A percentile compares a stretch with the other conserved stretches of the same genome.
These are phyloP conservation scores for Scrobipalpa atriplicella DNA, from an alignment of 2,888 invertebrate species.

Conservation along the genomic window DNA sequence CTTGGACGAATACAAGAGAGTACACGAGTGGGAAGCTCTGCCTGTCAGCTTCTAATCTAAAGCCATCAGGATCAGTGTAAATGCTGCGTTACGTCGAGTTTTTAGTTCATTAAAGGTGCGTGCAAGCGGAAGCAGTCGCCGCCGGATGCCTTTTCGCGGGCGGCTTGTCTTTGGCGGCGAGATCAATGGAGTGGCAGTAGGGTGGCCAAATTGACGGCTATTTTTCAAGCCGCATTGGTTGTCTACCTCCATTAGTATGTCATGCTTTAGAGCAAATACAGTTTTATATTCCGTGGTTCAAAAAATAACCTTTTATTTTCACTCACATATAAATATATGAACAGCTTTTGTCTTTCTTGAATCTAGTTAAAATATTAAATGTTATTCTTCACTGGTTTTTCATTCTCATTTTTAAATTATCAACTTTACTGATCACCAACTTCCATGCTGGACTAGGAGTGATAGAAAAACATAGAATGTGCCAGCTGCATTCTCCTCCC, in stretches of 20 bases:
- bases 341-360: too few species aligned
- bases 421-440: too few species aligned
- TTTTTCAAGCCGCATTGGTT: constrained; percentile 13
- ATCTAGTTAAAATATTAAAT: too few species aligned
- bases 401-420: too few species aligned
- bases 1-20: too few species aligned
- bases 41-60: background rate
- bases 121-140: constrained; percentile 72
- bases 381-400: too few species aligned
- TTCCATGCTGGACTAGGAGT: too few species aligned
- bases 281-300: background rate
- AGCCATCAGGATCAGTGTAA: constrained; percentile 37
- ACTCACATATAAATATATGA: too few species aligned
- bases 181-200: constrained; percentile 63
- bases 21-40: too few species aligned
- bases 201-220: constrained; percentile 45
- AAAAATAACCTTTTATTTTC: too few species aligned
- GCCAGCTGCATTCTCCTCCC: too few species aligned
- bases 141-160: constrained; percentile 71
- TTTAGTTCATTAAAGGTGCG: constrained; percentile 79
- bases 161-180: constrained; percentile 71
- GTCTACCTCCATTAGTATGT: background rate
- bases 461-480: too few species aligned
- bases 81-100: constrained; percentile 42
- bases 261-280: background rate